phyloP scores from a whole-genome alignment of 2,113 vertebrate species.

The Craseonycteris thonglongyai region DNA sequence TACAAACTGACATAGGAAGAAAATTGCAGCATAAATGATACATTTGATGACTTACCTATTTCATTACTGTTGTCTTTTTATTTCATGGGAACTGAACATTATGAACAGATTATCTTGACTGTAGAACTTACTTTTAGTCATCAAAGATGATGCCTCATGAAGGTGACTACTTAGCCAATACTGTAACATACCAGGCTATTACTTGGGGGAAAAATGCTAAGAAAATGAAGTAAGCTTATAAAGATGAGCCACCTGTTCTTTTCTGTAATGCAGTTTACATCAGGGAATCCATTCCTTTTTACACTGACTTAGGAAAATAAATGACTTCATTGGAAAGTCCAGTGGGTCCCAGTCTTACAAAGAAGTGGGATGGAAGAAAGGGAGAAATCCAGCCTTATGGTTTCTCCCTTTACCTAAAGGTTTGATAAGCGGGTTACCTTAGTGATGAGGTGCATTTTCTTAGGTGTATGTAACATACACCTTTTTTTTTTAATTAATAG shows the following conservation, averaged over 20 bases:
- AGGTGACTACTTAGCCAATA: neutral
- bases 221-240: constrained; percentile 19
- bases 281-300: neutral
- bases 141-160: neutral
- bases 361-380: neutral
- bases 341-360: neutral
- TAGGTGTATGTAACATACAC: neutral
- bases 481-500: neutral
- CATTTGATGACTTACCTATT: neutral
- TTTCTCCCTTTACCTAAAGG: neutral
- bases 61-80: neutral
- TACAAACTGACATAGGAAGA: neutral
- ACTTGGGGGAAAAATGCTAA: neutral
- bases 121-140: neutral
- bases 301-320: constrained; percentile 14
- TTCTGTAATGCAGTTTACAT: constrained; percentile 1
- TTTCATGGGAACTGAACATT: neutral
- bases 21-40: neutral
- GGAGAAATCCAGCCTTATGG: neutral
- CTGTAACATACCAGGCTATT: neutral
- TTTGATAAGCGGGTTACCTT: neutral
- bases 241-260: constrained; percentile 42
- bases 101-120: neutral
- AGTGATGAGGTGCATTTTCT: neutral
- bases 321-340: constrained; percentile 25